phyloP scores from a whole-genome alignment of 2,797 vertebrate species.

The Protonibea diacanthus region DNA sequence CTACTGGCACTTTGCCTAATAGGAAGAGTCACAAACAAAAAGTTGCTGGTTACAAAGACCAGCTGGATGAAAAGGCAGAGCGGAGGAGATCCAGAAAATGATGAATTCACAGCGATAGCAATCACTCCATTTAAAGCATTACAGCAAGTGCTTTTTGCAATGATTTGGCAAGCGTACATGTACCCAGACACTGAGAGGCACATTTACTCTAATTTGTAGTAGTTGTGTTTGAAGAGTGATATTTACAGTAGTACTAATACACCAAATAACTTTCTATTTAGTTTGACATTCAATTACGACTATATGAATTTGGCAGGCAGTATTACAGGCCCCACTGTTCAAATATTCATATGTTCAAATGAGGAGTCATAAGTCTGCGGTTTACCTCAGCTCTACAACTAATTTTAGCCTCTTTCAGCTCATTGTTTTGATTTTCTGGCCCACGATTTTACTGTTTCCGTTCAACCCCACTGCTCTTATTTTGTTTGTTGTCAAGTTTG shows the following conservation, averaged over 20 bases:
- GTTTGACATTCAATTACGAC: background rate
- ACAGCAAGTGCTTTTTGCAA: conserved; percentile 3
- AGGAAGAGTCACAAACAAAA: conserved; percentile 40
- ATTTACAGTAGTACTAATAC: background rate
- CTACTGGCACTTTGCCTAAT: conserved; percentile 27
- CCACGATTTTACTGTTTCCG: background rate
- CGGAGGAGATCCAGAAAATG: conserved; percentile 17
- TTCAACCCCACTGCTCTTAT: background rate
- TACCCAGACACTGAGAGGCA: background rate
- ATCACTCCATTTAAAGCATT: conserved; percentile 1
- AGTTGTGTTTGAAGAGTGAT: background rate
- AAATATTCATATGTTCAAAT: background rate
- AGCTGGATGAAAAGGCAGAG: conserved; percentile 10
- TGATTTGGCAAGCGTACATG: background rate
- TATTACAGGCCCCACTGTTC: background rate
- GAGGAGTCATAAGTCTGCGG: background rate
- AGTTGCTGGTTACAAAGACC: conserved; percentile 1
- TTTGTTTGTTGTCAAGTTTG: too few relatives aligned
- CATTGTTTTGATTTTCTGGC: background rate
- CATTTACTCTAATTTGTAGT: background rate
- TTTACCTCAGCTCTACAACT: background rate
- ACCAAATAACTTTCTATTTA: too few relatives aligned
- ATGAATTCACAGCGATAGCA: conserved; percentile 9
- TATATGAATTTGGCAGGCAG: too few relatives aligned
- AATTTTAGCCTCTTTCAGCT: background rate